A percentile compares a stretch with the other conserved stretches of the same genome.
These are phyloP conservation scores for Pomatorhinus ruficollis DNA, from an alignment of 2,113 vertebrate genomes.

Conservation along the genomic window DNA sequence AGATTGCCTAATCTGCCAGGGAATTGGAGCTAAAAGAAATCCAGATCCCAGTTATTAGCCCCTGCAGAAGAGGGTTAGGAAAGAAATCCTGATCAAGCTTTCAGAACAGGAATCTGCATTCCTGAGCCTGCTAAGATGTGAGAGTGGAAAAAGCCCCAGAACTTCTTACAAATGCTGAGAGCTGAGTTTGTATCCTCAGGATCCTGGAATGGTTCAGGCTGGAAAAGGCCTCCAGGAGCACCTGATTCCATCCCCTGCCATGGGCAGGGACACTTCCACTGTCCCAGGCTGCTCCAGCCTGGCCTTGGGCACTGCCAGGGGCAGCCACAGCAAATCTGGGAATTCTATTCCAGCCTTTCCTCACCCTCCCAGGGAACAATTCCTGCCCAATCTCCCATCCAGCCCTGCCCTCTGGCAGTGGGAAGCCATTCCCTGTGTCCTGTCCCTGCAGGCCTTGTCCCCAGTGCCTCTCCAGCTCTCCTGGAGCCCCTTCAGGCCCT, in stretches of 20 bases:
- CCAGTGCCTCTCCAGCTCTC: not conserved
- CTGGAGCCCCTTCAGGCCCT: not conserved
- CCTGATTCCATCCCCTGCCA: not conserved
- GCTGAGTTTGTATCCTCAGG: not conserved
- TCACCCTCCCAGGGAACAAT: fast-evolving
- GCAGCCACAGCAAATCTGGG: not conserved
- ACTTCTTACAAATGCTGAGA: not conserved
- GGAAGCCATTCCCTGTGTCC: not conserved
- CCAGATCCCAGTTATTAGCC: not conserved
- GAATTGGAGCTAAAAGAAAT: not conserved
- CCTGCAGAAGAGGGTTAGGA: not conserved
- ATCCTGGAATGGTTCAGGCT: not conserved
- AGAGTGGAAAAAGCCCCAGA: not conserved
- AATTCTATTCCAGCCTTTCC: fast-evolving
- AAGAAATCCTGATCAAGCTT: not conserved
- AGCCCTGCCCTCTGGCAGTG: fast-evolving
- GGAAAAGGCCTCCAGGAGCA: not conserved
- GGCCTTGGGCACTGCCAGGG: not conserved
- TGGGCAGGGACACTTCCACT: not conserved
- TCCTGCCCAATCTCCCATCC: fast-evolving
- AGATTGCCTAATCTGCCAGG: not conserved
- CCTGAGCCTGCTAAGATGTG: not conserved
- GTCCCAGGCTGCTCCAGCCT: not conserved
- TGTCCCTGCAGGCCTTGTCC: not conserved
- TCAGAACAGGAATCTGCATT: not conserved